phyloP scores from a whole-genome alignment of 2,113 vertebrate species.

The Lycaon pictus region DNA sequence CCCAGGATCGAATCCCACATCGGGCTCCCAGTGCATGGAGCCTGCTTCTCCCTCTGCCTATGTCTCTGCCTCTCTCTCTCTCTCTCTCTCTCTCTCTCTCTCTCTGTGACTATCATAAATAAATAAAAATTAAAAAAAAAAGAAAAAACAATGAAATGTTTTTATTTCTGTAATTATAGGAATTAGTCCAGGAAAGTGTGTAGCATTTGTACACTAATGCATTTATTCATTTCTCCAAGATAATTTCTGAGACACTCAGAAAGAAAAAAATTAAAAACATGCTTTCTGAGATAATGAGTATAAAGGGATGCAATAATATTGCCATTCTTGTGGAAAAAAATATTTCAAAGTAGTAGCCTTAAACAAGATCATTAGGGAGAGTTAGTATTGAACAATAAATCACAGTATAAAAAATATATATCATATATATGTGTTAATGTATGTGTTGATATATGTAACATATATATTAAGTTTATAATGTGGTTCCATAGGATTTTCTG shows the following conservation, averaged over 20 bases:
- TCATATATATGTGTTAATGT: not conserved
- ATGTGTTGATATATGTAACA: too few relatives aligned
- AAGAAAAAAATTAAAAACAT: constrained; percentile 63
- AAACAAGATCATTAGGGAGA: constrained; percentile 45
- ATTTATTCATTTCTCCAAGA: not conserved
- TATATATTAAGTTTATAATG: constrained; percentile 56
- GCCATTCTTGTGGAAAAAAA: constrained; percentile 51
- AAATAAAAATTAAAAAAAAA: not conserved
- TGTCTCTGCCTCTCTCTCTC: too few relatives aligned
- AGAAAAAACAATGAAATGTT: not conserved
- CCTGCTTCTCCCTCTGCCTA: too few relatives aligned
- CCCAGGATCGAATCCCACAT: too few relatives aligned
- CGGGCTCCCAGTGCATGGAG: too few relatives aligned
- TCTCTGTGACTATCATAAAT: too few relatives aligned
- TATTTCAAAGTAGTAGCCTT: constrained; percentile 51
- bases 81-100: too few relatives aligned
- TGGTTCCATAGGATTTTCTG: constrained; percentile 60
- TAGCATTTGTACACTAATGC: not conserved
- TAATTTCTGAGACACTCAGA: constrained; percentile 57
- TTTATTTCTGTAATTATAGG: not conserved
- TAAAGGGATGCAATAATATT: constrained; percentile 64
- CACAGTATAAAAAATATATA: constrained; percentile 23
- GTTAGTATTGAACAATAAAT: constrained; percentile 58
- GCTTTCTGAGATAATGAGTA: constrained; percentile 34
- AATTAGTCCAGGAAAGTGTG: not conserved